Percentiles rank a stretch among this genome's conserved stretches.
These are phyloP conservation scores for Cisticola juncidis DNA, from an alignment of 2,113 vertebrate genomes.

Conservation along the genomic window DNA sequence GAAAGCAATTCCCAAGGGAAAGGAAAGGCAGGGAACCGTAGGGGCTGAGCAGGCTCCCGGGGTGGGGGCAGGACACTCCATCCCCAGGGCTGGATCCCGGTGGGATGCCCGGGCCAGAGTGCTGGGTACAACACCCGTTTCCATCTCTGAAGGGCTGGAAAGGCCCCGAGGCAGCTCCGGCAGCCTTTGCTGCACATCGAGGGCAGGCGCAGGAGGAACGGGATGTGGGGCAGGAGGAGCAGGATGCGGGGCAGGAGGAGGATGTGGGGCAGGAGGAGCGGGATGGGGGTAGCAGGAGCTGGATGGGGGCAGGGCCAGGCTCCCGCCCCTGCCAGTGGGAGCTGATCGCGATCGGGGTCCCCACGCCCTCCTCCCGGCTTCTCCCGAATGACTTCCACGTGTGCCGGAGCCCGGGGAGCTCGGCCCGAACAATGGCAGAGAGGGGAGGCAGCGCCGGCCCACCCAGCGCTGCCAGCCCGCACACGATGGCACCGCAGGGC, in stretches of 20 bases:
- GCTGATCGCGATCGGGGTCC: slow-evolving; percentile 13
- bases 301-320: not conserved
- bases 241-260: too few species aligned
- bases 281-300: too few species aligned
- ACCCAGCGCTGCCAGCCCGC: too few species aligned
- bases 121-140: not conserved
- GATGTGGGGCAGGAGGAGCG: too few species aligned
- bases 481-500: too few species aligned
- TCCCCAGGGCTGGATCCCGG: accelerated
- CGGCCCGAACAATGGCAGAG: too few species aligned
- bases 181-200: not conserved
- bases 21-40: not conserved
- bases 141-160: not conserved
- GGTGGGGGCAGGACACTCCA: not conserved
- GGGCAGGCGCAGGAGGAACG: too few species aligned
- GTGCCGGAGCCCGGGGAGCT: not conserved
- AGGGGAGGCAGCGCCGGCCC: too few species aligned
- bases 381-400: not conserved
- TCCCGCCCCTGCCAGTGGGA: not conserved
- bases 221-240: too few species aligned
- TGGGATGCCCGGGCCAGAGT: not conserved
- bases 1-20: not conserved
- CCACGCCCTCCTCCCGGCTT: not conserved
- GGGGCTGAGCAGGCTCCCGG: not conserved
- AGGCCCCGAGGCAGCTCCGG: accelerated